Evolutionary conservation across 2,113 vertebrate species (phyloP), one percentile per base, ranked within the genome.

Genomic region (Prunella himalayana): DNA sequence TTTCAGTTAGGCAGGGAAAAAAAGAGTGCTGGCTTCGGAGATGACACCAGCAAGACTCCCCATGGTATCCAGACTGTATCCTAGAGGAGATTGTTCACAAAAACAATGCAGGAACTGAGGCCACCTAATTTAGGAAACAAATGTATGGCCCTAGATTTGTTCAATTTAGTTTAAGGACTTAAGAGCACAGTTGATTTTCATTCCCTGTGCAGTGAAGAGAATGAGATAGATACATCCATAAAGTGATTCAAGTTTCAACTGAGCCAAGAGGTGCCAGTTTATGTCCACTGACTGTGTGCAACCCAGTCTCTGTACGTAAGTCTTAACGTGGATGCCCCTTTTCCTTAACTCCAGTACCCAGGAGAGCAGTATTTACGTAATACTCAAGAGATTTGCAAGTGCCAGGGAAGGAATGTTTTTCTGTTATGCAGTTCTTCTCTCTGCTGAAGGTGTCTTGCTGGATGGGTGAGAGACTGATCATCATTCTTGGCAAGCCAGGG

Each of bases 211-310:
- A 88, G 70, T 49, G n/a, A 91, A 57, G 35, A 72, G 49, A 80
- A 54, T 0, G 0, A 88, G 42, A 41, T 24, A n/a, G 53, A 2
- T 60, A 37, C 0, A 1, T 76, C 54, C 54, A 28, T 61, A 18
- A 64, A 69, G 57, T 21, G 22, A 45, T 77, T 82, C 31, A 35
- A 31, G 31, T 65, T 94, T 61, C 45, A 82, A 9, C 41, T 76
- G 66, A 81, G 39, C 60, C 33, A 16, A 22, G 72, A 85, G 13
- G n/a, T 87, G 30, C 57, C 59, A 17, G 3, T 59, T 94, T 45
- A 37, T 14, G 4, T 68, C 61, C 84, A 16, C 39, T 87, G 60
- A 42, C 47, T 37, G 13, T 41, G 45, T 41, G 21, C 42, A 81
- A 27, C 23, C 30, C 51, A 78, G 56, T 33, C 33, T 59, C 50